Evolutionary conservation across 2,888 invertebrate genomes (phyloP), one percentile per base, ranked within the genome.

Genomic region (Seira musarum): DNA sequence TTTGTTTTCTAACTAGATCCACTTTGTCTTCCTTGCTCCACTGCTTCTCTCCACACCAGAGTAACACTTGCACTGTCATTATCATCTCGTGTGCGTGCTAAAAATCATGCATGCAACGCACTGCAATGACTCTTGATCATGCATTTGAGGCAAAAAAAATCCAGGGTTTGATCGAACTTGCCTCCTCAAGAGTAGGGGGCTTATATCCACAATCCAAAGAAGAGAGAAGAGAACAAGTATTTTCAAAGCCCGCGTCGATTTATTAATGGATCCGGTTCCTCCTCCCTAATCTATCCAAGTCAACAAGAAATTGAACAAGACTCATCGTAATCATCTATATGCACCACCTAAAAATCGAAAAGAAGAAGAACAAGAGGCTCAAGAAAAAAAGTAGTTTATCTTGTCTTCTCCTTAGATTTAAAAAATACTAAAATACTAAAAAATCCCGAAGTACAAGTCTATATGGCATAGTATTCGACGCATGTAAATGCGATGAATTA

Each of bases 261-360:
- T 80, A 75, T 74, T 70, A 69, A 75, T 74, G 69, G 70, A 74
- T 80, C 74, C 70, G 74, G 65, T 75, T 70, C 80, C 75, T 57
- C 80, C 74, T 80, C 64, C 70, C 63, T 57, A 73, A 67, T 80
- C 67, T 46, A 80, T 68, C 65, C 69, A 8, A 60, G 69, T 70
- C 69, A 70, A 40, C n/a, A 40, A 40, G 40, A 13, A 40, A 40
- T 40, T 40, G 40, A 40, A 40, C 40, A 40, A 40, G 40, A 40
- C 40, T 40, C 40, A 8, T 8, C 40, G 6, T 40, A 40, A 40
- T 40, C 40, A 40, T 40, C 40, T 40, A 40, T 40, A 40, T 40
- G 13, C 13, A 40, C 40, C 40, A 40, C 40, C 40, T 40, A 40
- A 40, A 40, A 21, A 63, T 5, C 15, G 17, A 13, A 21, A 64